These are phyloP conservation scores for Metellina segmentata DNA, from an alignment of 2,888 invertebrate genomes.

Conservation along the genomic window DNA sequence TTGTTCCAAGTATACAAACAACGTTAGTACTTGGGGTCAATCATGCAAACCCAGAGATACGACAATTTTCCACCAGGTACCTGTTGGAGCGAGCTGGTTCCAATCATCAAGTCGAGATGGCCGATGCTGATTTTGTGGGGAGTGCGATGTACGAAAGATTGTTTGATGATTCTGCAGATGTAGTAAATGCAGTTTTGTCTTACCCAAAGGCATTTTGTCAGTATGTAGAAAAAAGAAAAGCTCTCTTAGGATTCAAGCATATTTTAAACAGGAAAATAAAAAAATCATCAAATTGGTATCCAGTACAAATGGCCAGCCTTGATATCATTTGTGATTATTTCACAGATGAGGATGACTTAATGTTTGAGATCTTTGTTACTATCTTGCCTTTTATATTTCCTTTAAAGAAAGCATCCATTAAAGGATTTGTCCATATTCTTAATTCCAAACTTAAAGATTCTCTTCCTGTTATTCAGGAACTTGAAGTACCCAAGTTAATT, in stretches of 20 bases:
- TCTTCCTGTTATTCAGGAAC: slow-evolving; percentile 23
- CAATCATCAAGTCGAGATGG: slow-evolving; percentile 79
- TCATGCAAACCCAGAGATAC: slow-evolving; percentile 86
- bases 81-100: slow-evolving; percentile 83
- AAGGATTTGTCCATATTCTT: slow-evolving; percentile 39
- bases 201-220: slow-evolving; percentile 1
- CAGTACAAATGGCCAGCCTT: slow-evolving; percentile 37
- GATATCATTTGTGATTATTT: slow-evolving; percentile 34
- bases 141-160: slow-evolving; percentile 82
- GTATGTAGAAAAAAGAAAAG: slow-evolving; percentile 6
- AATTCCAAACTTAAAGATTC: slow-evolving; percentile 24
- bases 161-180: slow-evolving; percentile 80
- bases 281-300: slow-evolving; percentile 54
- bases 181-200: slow-evolving; percentile 47
- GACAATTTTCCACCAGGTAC: slow-evolving; percentile 86
- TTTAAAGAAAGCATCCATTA: not conserved
- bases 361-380: slow-evolving; percentile 23
- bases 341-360: not conserved
- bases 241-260: slow-evolving; percentile 20
- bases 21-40: slow-evolving; percentile 87
- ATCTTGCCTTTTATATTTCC: slow-evolving; percentile 62
- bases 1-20: slow-evolving; percentile 79
- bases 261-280: slow-evolving; percentile 9
- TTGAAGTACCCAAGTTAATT: not conserved
- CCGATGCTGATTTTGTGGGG: slow-evolving; percentile 82